Evolutionary conservation across 2,888 invertebrate genomes (phyloP).

Genomic region (Apotomis betuletana): DNA sequence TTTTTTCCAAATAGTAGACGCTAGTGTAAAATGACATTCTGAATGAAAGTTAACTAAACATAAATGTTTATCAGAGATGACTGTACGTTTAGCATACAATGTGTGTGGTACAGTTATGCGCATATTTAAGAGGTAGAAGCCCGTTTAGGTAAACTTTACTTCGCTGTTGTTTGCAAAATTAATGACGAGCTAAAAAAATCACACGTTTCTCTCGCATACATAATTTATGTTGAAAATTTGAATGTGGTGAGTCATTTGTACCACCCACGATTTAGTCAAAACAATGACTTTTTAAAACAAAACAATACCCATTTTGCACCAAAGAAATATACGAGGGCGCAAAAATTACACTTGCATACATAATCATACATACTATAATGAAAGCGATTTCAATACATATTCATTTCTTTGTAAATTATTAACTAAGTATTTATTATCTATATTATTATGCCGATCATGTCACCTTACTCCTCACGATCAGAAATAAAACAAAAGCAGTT

Average conservation of each 20-base stretch:
- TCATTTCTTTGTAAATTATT: too few relatives aligned
- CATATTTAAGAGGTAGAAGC: conserved; percentile 64
- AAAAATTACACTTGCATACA: background rate
- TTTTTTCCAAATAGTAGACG: background rate
- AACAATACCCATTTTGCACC: background rate
- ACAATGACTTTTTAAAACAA: conserved; percentile 28
- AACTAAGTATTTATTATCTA: too few relatives aligned
- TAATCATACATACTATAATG: background rate
- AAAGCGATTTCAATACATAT: background rate
- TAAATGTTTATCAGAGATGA: conserved; percentile 38
- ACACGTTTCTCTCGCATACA: conserved; percentile 56
- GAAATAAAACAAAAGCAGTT: too few relatives aligned
- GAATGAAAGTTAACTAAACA: conserved; percentile 14
- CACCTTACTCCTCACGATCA: too few relatives aligned
- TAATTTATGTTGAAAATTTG: conserved; percentile 53
- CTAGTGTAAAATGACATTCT: too few relatives aligned
- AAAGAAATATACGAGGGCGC: background rate
- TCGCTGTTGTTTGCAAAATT: conserved; percentile 61
- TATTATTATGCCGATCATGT: too few relatives aligned
- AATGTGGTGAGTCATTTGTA: conserved; percentile 33
- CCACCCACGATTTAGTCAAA: conserved; percentile 34
- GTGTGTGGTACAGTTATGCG: conserved; percentile 56
- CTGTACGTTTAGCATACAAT: conserved; percentile 72
- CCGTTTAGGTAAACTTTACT: conserved; percentile 53
- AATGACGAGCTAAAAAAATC: conserved; percentile 57